Percentiles rank a stretch among this genome's conserved stretches.
These are phyloP conservation scores for Sycobia sp. DNA, from an alignment of 1,140 invertebrate genomes.

Conservation along the genomic window DNA sequence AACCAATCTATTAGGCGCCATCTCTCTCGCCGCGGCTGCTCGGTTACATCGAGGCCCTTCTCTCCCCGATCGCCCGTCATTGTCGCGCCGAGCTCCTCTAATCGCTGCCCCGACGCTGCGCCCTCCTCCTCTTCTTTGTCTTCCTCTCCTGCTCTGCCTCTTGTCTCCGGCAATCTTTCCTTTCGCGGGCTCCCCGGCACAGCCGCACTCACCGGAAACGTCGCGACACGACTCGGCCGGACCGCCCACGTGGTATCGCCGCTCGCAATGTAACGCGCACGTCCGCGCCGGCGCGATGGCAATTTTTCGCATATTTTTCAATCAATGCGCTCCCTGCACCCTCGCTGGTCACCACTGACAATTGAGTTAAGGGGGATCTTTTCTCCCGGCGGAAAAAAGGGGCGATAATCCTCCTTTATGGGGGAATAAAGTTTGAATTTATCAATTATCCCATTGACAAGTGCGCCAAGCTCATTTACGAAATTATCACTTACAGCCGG, in stretches of 20 bases:
- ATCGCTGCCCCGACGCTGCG: neutral
- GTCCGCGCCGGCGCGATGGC: conserved; percentile 17
- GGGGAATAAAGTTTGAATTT: conserved; percentile 29
- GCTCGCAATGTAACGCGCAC: conserved; percentile 41
- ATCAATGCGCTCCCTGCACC: conserved; percentile 14
- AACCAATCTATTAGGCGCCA: conserved; percentile 63
- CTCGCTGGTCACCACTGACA: neutral
- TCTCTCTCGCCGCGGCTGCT: conserved; percentile 57
- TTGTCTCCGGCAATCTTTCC: conserved; percentile 31
- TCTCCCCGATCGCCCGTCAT: conserved; percentile 38
- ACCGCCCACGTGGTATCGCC: conserved; percentile 54
- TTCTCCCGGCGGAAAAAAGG: conserved; percentile 2
- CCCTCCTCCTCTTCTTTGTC: conserved; percentile 35
- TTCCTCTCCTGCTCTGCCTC: conserved; percentile 34
- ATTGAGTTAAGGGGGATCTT: conserved; percentile 14
- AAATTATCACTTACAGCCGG: conserved; percentile 31
- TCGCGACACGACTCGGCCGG: conserved; percentile 42
- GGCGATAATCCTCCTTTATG: neutral
- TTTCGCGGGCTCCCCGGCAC: too few relatives aligned
- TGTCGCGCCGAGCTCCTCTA: conserved; percentile 35
- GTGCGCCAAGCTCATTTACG: conserved; percentile 30
- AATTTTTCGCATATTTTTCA: conserved; percentile 36
- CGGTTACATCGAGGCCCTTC: conserved; percentile 53
- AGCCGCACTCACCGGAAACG: conserved; percentile 54
- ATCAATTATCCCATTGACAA: conserved; percentile 35